A percentile compares a stretch with the other conserved stretches of the same genome.
Conservation (phyloP, 2,797 vertebrate genomes). For the Sitta carolinensis region DNA sequence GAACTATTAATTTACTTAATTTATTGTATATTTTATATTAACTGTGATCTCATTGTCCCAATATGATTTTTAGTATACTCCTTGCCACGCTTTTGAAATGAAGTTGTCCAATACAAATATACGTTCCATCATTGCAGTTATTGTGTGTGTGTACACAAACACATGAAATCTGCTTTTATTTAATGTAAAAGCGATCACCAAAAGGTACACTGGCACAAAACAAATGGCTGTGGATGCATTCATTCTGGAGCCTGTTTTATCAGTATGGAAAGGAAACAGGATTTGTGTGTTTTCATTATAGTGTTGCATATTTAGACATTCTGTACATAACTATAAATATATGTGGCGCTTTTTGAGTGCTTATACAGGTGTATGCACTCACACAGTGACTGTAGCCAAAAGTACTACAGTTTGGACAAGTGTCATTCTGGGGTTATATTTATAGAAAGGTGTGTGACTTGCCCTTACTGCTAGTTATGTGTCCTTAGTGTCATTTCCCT, state of each 20-base stretch:
- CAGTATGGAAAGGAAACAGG: neutral
- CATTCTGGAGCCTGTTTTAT: neutral
- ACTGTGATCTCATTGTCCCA: neutral
- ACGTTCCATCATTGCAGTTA: neutral
- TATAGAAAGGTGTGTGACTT: neutral
- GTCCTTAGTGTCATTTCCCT: neutral
- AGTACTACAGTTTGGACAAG: neutral
- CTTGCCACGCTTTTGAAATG: neutral
- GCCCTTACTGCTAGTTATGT: neutral
- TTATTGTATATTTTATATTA: neutral
- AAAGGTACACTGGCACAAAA: neutral
- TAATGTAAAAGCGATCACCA: neutral
- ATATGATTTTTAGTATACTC: neutral
- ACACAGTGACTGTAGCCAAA: neutral
- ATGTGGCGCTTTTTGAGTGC: neutral
- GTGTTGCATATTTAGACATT: neutral
- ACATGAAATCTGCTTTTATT: neutral
- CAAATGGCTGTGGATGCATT: neutral
- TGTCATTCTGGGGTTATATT: neutral
- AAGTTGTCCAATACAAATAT: neutral
- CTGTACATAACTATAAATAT: neutral
- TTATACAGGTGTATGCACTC: neutral
- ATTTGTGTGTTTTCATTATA: neutral
- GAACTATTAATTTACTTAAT: neutral
- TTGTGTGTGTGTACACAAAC: no score